Percentiles rank a stretch among this genome's conserved stretches.
These are phyloP conservation scores for Ephialtes manifestator DNA, from an alignment of 2,888 invertebrate genomes.

Conservation along the genomic window DNA sequence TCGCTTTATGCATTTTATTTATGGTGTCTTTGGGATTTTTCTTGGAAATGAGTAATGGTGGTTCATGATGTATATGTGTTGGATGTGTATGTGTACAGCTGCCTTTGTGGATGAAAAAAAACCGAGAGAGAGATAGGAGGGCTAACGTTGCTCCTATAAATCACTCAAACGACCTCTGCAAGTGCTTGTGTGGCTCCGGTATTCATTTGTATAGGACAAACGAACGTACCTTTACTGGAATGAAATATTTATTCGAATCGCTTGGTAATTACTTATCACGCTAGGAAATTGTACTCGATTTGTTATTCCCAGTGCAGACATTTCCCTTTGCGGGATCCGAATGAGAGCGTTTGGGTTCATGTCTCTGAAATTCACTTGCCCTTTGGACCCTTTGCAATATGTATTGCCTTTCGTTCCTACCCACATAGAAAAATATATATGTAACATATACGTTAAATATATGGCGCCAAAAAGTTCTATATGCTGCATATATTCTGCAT, in stretches of 20 bases:
- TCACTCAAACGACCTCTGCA: slow-evolving; percentile 50
- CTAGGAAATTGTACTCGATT: slow-evolving; percentile 15
- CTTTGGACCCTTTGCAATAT: background rate
- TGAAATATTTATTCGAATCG: slow-evolving; percentile 76
- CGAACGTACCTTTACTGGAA: slow-evolving; percentile 40
- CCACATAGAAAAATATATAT: no score
- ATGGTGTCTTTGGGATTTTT: background rate
- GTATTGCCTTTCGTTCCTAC: background rate
- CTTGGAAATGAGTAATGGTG: background rate
- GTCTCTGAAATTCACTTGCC: no score
- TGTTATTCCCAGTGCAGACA: background rate
- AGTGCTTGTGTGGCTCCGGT: background rate
- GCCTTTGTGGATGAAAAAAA: background rate
- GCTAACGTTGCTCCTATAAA: slow-evolving; percentile 61
- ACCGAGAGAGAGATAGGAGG: slow-evolving; percentile 42
- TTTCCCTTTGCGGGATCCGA: background rate
- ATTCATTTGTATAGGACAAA: background rate
- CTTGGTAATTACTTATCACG: slow-evolving; percentile 71
- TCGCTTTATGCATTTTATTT: slow-evolving; percentile 40
- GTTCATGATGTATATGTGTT: slow-evolving; percentile 9
- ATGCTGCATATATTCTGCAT: no score
- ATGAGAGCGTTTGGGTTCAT: background rate
- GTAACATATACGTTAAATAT: no score
- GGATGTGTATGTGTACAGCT: slow-evolving; percentile 11
- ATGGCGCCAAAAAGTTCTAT: no score